Base-by-base conservation (phyloP, 2,113 vertebrate species). In the Saccopteryx bilineata region DNA sequence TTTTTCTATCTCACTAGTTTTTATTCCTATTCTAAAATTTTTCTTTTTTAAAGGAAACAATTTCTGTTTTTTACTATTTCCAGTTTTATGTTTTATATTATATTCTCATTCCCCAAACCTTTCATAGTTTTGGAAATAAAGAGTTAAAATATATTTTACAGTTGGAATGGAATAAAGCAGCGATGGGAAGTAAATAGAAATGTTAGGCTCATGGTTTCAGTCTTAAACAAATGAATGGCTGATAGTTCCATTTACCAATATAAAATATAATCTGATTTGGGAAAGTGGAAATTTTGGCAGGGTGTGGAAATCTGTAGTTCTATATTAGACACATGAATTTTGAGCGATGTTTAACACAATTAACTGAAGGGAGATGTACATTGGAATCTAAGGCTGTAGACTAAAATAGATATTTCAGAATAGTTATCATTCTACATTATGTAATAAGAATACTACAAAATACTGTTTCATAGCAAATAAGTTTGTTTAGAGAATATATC, bases 321-420 rank as follows among this genome's bases (percentile, higher is more conserved):
- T 91, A 28, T 31, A 85, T 93, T 82, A 56, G 33, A 72, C 15
- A 24, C 2, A 78, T 26, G 50, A 80, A 85, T 6, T 91, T 81
- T 48, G 31, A 63, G 11, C 21, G 24, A 71, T 84, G 15, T 82
- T 86, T 75, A 88, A 61, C 46, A 83, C 9, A 76, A 78, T 0
- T 26, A 24, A 66, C 9, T 75, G 19, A 85, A 78, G 9, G 21
- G 7, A 31, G 18, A 8, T 79, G 0, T 68, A 61, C 2, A 2
- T 9, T 56, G 19, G 4, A 84, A 85, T 23, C 52, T 10, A 68
- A 17, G 24, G 11, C 4, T 84, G 83, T 33, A 93, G 75, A 83
- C 12, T 71, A 85, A 95, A 94, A 68, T 63, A 74, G 8, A 74
- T 50, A 90, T 74, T 92, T 71, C 80, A 28, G 24, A 74, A 78